Conservation (phyloP, 2,113 vertebrate species). For the Rutilus rutilus region DNA sequence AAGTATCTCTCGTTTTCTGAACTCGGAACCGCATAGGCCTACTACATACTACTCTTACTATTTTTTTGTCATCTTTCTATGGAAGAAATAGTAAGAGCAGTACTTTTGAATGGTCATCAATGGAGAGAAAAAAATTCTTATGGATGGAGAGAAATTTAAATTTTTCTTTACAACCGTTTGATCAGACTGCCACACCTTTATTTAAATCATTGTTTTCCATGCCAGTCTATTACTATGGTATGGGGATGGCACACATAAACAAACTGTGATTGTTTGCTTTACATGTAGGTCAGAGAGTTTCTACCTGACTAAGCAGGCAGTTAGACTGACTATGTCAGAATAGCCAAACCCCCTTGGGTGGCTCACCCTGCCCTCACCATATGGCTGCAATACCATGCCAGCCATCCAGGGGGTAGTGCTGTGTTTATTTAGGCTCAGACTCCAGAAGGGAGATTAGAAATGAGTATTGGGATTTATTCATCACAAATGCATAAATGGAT, state of each 20-base stretch:
- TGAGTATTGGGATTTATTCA: background rate
- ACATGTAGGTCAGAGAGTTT: background rate
- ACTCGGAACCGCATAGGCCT: too few relatives aligned
- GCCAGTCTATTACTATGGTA: background rate
- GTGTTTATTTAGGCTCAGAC: background rate
- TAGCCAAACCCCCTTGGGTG: background rate
- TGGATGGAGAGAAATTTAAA: background rate
- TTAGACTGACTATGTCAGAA: background rate
- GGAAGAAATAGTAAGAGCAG: background rate
- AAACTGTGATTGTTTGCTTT: slow-evolving; percentile 10
- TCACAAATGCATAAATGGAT: background rate
- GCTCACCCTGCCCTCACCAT: background rate
- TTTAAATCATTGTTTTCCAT: background rate
- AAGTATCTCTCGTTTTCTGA: background rate
- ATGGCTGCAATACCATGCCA: slow-evolving; percentile 6
- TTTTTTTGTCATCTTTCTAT: too few relatives aligned
- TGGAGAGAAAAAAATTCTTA: background rate
- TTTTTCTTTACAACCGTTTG: background rate
- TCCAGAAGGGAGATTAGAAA: background rate
- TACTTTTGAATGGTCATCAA: background rate
- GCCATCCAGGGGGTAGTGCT: slow-evolving; percentile 37
- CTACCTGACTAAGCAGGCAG: background rate
- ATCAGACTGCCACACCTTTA: background rate
- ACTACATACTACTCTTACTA: too few relatives aligned
- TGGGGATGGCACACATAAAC: background rate